These are phyloP conservation scores for Eilema caniola DNA, from an alignment of 2,888 invertebrate genomes.

Conservation along the genomic window DNA sequence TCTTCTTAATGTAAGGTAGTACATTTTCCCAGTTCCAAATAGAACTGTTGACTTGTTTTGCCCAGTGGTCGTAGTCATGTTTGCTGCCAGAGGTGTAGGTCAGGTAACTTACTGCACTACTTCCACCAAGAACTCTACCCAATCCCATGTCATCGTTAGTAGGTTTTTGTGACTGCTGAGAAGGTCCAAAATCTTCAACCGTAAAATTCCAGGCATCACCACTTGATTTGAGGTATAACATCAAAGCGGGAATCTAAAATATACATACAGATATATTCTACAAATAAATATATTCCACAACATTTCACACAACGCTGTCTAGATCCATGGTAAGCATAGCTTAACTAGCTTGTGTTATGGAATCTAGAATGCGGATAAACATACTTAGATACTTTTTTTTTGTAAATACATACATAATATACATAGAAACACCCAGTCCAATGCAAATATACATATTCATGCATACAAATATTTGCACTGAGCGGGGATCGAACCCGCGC, in stretches of 20 bases:
- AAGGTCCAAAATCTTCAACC: conserved; percentile 31
- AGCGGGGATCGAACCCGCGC: no score
- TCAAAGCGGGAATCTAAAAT: conserved; percentile 46
- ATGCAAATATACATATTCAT: no score
- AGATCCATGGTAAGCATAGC: no score
- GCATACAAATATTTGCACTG: no score
- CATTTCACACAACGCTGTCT: no score
- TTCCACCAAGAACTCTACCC: conserved; percentile 73
- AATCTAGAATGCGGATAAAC: no score
- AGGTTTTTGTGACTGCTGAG: conserved; percentile 29
- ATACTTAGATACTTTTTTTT: no score
- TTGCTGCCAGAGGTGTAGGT: conserved; percentile 77
- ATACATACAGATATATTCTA: not conserved
- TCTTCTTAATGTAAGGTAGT: conserved; percentile 45
- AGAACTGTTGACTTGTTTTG: conserved; percentile 66
- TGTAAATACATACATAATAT: no score
- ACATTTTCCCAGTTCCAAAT: conserved; percentile 85
- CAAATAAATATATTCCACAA: no score
- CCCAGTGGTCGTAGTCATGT: conserved; percentile 78
- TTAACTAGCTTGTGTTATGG: no score
- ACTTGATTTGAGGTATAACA: conserved; percentile 45
- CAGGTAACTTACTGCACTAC: conserved; percentile 82
- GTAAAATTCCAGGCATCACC: conserved; percentile 47
- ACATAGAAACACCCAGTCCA: no score
- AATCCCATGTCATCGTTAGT: conserved; percentile 34